Percentiles rank a stretch among this genome's conserved stretches.
Conservation (phyloP, 2,888 invertebrate species). For the Polymixis lichenea region DNA sequence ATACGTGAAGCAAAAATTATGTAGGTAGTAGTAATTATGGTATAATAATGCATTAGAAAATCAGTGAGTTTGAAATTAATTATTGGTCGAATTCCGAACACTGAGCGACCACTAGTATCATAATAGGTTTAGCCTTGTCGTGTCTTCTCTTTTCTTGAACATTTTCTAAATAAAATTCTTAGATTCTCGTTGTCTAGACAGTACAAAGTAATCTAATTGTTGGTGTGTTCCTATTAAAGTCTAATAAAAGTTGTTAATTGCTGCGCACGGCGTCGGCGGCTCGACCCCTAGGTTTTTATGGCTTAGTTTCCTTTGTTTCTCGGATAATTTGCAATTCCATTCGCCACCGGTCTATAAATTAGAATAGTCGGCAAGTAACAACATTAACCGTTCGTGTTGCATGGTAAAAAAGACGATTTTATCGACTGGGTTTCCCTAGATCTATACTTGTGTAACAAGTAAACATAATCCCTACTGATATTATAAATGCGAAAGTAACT, state of each 20-base stretch:
- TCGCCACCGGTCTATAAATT: slow-evolving; percentile 45
- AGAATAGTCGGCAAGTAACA: slow-evolving; percentile 23
- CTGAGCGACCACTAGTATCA: too few relatives aligned
- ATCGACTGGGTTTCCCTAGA: slow-evolving; percentile 22
- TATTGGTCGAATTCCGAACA: too few relatives aligned
- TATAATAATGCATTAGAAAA: too few relatives aligned
- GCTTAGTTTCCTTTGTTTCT: slow-evolving; percentile 37
- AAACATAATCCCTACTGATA: too few relatives aligned
- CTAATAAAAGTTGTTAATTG: slow-evolving; percentile 49
- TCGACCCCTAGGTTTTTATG: slow-evolving; percentile 30
- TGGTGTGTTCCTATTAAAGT: slow-evolving; percentile 36
- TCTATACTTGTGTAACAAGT: neutral
- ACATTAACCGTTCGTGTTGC: slow-evolving; percentile 28
- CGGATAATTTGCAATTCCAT: slow-evolving; percentile 48
- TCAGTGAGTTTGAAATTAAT: too few relatives aligned
- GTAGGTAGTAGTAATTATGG: too few relatives aligned
- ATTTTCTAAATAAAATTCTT: neutral
- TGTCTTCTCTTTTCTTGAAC: neutral
- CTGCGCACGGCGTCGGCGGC: slow-evolving; percentile 5
- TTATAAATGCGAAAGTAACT: too few relatives aligned
- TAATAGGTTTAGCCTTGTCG: too few relatives aligned
- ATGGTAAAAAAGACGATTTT: slow-evolving; percentile 22
- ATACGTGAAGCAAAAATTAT: too few relatives aligned
- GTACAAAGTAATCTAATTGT: slow-evolving; percentile 25
- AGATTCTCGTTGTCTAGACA: neutral